Conservation (phyloP, 2,888 invertebrate genomes). For the Vannuccia rotundouncinata region DNA sequence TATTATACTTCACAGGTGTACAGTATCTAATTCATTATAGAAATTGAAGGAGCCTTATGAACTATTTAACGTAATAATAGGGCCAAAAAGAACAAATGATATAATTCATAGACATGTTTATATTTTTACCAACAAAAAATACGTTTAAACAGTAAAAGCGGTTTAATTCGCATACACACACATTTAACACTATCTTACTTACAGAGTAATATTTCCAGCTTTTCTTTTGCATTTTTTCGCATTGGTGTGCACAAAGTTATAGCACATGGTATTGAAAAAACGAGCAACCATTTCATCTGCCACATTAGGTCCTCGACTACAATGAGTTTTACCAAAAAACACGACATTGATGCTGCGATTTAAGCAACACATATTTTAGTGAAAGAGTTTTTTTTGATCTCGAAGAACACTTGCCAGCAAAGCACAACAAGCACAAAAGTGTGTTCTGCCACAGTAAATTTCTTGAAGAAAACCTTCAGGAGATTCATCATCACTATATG, state of each 20-base stretch:
- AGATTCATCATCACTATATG: not conserved
- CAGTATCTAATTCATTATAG: not conserved
- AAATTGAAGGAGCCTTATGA: slow-evolving; percentile 23
- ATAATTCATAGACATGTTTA: slow-evolving; percentile 11
- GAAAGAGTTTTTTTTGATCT: slow-evolving; percentile 22
- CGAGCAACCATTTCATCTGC: slow-evolving; percentile 26
- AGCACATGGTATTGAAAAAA: slow-evolving; percentile 20
- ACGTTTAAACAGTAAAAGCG: slow-evolving; percentile 7
- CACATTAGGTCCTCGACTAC: not conserved
- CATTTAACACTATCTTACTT: not conserved
- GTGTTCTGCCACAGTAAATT: slow-evolving; percentile 27
- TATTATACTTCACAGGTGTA: slow-evolving; percentile 16
- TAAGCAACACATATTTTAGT: slow-evolving; percentile 10
- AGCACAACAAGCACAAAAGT: slow-evolving; percentile 18
- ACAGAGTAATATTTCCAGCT: slow-evolving; percentile 6
- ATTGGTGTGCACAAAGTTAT: slow-evolving; percentile 21
- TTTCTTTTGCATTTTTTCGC: slow-evolving; percentile 21
- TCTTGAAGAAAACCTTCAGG: slow-evolving; percentile 8
- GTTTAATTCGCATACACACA: slow-evolving; percentile 2
- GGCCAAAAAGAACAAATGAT: slow-evolving; percentile 16
- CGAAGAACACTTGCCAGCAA: slow-evolving; percentile 26
- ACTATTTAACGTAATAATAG: slow-evolving; percentile 9
- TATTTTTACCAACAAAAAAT: slow-evolving; percentile 4
- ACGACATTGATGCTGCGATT: slow-evolving; percentile 23
- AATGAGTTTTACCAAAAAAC: slow-evolving; percentile 20